Evolutionary conservation across 2,888 invertebrate genomes (phyloP).

Genomic region (Mermis nigrescens): DNA sequence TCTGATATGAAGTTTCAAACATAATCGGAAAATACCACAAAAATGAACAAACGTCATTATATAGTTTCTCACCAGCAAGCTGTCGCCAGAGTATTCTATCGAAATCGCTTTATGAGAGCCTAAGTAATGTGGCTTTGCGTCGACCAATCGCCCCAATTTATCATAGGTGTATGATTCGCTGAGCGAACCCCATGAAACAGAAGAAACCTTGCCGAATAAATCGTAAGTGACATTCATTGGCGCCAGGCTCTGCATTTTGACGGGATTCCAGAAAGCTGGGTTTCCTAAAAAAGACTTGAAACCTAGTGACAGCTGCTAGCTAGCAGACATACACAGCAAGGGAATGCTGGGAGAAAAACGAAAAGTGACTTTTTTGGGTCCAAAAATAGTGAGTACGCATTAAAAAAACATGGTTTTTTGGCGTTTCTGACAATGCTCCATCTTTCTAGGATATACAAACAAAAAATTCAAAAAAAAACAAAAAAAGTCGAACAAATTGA

Average conservation of each 20-base stretch:
- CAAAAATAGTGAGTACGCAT: too few species aligned
- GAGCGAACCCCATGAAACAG: constrained; percentile 78
- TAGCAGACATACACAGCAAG: not conserved
- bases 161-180: constrained; percentile 71
- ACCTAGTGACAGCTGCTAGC: too few species aligned
- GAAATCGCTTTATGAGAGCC: constrained; percentile 37
- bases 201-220: constrained; percentile 41
- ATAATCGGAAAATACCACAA: too few species aligned
- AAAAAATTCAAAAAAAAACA: too few species aligned
- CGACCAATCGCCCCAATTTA: constrained; percentile 62
- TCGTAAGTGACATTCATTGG: not conserved
- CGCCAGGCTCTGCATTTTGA: not conserved
- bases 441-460: too few species aligned
- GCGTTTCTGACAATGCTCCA: too few species aligned
- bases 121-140: constrained; percentile 67
- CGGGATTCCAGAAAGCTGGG: not conserved
- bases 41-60: not conserved
- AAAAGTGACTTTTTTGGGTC: too few species aligned
- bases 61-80: not conserved
- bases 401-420: too few species aligned
- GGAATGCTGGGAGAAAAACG: too few species aligned
- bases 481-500: too few species aligned
- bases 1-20: too few species aligned
- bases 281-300: too few species aligned
- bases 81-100: not conserved